Evolutionary conservation across 2,113 vertebrate genomes (phyloP), one percentile per base, ranked within the genome.

Genomic region (Hystrix cristata): DNA sequence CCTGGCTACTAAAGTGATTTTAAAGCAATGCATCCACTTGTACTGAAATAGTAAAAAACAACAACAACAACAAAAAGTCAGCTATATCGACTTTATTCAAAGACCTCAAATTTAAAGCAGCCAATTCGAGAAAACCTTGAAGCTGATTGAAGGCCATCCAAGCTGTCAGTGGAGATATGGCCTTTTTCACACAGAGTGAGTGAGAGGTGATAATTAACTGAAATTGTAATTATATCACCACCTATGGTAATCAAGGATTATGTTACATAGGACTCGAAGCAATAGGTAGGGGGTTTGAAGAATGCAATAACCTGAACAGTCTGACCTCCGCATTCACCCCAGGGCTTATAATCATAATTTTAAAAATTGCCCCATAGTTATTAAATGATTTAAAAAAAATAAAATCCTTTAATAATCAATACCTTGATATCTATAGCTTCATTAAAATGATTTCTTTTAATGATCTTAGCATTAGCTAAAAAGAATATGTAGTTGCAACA

Each of bases 171-270:
- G n/a, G 34, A 93, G 7, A 81, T 34, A 72, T 0, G 23, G 15
- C 1, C 8, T 55, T 38, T 38, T 89, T 21, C 3, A 9, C 95
- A 18, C 31, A 78, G 51, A 76, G 11, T 85, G 21, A 97, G 76
- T 74, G 57, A 38, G 31, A 90, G 64, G 11, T 53, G 91, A 65
- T 69, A 95, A 92, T 94, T 53, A 95, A 64, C 25, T 89, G 21
- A 90, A 64, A 53, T n/a, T 87, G 2, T 74, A 90, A 90, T 94
- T 53, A 57, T 91, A 67, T 91, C 74, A 69, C 79, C 14, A 69
- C 11, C 12, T 9, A 12, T 23, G 46, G 1, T 95, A 86, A 72
- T 88, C 57, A 95, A 93, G 84, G 3, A 1, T 1, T 43, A 91
- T 95, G 57, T 86, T 91, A 67, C 25, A 57, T 69, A n/a, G 48